Base-by-base conservation (phyloP, 2,888 invertebrate genomes). In the Hipparchia sbordonii region DNA sequence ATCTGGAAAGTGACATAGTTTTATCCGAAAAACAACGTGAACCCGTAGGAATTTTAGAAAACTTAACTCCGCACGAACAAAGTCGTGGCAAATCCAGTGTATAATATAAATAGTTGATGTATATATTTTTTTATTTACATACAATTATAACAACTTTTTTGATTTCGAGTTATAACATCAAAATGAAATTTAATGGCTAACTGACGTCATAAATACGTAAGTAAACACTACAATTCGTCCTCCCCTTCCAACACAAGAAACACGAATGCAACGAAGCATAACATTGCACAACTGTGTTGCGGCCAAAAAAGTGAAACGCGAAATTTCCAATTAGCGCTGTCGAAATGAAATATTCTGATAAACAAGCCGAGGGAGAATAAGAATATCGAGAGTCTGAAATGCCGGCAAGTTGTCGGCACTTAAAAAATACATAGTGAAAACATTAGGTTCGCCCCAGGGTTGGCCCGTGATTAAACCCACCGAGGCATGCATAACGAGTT, bases 371-470 rank as follows among this genome's bases (percentile, higher is more conserved):
- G 76, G 74, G 74, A 76, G 72, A 74, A 73, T 76, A 76, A 76
- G 76, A 76, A 76, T 76, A 76, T 74, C 80, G 78, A 78, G 74
- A 77, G 80, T 78, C 74, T 74, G 77, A 81, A 85, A 85, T 81
- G 80, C 81, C 82, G 78, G 82, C 82, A 83, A 83, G 81, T 83
- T 84, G 80, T 80, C 76, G 83, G 85, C 84, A 87, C 88, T 90
- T 89, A 89, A 92, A 92, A 93, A 92, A 92, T 91, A 92, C 90
- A 91, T 89, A 90, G 91, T 90, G 87, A 89, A 91, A 91, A 91
- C 89, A 91, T 90, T 88, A 90, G 87, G 83, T 85, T 80, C 80
- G 89, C 91, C 87, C 82, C 89, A 85, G 87, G 87, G 86, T 85
- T 80, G 83, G 85, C 80, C 86, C 86, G 86, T 92, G 92, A 92